These are phyloP conservation scores for Dinomys branickii DNA, from an alignment of 2,113 vertebrate species.

Conservation along the genomic window DNA sequence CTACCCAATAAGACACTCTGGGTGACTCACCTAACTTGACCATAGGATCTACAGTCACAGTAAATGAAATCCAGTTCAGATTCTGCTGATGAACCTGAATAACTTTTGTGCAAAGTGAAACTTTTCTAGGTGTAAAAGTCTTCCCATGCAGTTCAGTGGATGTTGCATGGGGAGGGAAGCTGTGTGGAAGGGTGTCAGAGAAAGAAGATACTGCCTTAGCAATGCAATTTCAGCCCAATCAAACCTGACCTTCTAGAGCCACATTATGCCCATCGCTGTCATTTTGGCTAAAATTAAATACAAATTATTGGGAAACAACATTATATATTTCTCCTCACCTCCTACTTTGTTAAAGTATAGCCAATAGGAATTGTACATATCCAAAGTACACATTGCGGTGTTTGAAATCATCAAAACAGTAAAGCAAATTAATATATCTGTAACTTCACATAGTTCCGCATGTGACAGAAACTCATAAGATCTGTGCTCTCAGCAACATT, in stretches of 20 bases:
- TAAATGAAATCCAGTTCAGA: neutral
- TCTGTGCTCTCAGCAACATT: neutral
- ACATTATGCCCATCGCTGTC: neutral
- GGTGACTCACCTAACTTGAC: neutral
- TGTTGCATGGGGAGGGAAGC: accelerated
- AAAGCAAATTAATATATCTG: neutral
- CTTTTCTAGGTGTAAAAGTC: neutral
- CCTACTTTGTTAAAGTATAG: neutral
- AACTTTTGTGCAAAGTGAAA: neutral
- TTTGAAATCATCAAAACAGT: neutral
- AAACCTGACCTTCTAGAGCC: neutral
- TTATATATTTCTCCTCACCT: neutral
- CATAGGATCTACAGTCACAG: neutral
- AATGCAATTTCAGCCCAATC: neutral
- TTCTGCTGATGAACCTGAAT: neutral
- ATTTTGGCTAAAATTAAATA: constrained; percentile 33
- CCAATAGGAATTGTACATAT: neutral
- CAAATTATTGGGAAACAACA: neutral
- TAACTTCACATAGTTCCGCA: neutral
- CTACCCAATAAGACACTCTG: neutral
- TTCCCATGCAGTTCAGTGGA: accelerated
- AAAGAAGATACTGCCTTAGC: neutral
- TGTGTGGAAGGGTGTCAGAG: no score
- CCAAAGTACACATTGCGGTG: neutral
- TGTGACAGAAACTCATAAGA: neutral